Base-by-base conservation (phyloP, 2,113 vertebrate species). In the Pelobates fuscus region DNA sequence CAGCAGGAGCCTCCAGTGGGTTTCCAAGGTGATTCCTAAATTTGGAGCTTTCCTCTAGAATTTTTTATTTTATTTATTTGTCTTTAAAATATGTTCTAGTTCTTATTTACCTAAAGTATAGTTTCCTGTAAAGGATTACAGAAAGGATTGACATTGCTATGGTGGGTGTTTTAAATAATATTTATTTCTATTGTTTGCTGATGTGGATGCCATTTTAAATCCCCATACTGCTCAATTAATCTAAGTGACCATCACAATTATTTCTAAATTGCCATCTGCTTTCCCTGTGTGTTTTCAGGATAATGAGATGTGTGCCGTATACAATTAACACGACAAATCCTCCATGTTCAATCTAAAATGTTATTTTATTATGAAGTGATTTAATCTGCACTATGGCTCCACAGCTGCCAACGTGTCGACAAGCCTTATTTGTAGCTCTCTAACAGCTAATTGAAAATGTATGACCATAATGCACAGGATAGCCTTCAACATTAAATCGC, bases 341-440 rank as follows among this genome's bases (percentile, higher is more conserved):
- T 30, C 62, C 32, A 12, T 66, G 62, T 66, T 66, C 71, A 57
- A 55, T 74, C 71, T 66, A 55, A 74, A 74, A 58, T 57, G 49
- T 74, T 74, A 74, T 74, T 74, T 65, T 66, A 74, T 66, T 74
- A 74, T 57, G 52, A 57, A 74, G 57, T 65, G 30, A 74, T 58
- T 74, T 74, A 32, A 74, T 74, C 62, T 65, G 71, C 71, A 66
- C 71, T 66, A 29, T 66, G 23, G 62, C 71, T 37, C 70, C 52
- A 41, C 62, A 66, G 62, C 71, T 74, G 72, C 72, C 72, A 76
- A 67, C 52, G 29, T 67, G 54, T 67, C 72, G 37, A 67, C 37
- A 76, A 67, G 72, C 59, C 72, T 59, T 66, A 74, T 74, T 74
- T 66, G 62, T 66, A 58, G 49, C 21, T 44, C 37, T 67, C 52